Evolutionary conservation across 2,888 invertebrate species (phyloP).

Genomic region (Tipula lateralis): DNA sequence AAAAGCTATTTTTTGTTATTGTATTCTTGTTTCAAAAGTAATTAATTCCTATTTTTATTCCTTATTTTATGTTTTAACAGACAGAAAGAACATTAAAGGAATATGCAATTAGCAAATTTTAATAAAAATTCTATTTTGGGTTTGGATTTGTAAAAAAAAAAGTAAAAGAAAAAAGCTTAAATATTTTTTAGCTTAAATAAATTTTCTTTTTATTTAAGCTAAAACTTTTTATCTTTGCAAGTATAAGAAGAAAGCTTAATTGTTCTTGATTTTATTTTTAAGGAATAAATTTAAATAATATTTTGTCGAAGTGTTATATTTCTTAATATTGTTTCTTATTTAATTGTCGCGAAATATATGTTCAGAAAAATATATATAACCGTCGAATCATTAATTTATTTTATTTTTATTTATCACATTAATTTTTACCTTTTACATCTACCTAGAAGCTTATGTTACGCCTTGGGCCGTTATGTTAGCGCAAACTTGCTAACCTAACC

Average conservation of each 20-base stretch:
- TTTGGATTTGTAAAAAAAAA: neutral
- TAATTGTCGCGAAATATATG: neutral
- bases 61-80: conserved; percentile 11
- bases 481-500: no score
- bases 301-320: neutral
- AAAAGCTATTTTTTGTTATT: neutral
- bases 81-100: conserved; percentile 4
- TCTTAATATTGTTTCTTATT: neutral
- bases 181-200: no score
- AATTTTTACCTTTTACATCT: no score
- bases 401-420: no score
- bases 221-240: neutral
- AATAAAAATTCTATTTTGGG: conserved; percentile 7
- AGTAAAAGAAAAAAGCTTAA: neutral
- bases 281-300: conserved; percentile 5
- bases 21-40: neutral
- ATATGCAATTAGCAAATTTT: conserved; percentile 24
- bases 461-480: no score
- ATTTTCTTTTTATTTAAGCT: neutral
- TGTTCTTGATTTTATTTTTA: neutral
- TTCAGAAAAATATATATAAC: neutral
- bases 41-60: neutral
- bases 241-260: neutral
- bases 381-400: no score
- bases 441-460: no score